Base-by-base conservation (phyloP, 2,797 vertebrate species). In the Mycteria americana region DNA sequence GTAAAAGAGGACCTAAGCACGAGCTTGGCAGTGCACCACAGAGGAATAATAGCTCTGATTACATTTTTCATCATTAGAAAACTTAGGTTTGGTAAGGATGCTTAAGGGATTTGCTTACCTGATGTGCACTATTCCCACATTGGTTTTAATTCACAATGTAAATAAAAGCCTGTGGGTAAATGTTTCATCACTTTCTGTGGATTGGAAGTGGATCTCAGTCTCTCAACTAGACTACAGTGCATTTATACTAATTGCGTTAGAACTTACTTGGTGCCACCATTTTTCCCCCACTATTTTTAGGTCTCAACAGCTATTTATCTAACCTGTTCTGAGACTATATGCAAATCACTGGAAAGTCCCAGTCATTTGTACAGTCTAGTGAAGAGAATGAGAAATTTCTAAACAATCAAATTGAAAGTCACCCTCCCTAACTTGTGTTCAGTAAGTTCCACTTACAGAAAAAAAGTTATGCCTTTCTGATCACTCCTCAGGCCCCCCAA, bases 311-410 rank as follows among this genome's bases (percentile, higher is more conserved):
- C 91, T 97, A 96, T 95, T 96, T 97, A 88, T 79, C 85, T 97
- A 97, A 96, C 92, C 91, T 88, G 85, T 93, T 97, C 94, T 97
- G 97, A 97, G 95, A 88, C 67, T 95, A 6, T 56, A 98, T 97
- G 98, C 98, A 98, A 98, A 98, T 97, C 72, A 65, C 87, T 98
- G 98, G 98, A 98, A 98, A 98, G 97, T 96, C 98, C 98, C 98
- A 86, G 64, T 77, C 79, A 48, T 88, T 95, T 97, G 96, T 90
- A 97, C 92, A 96, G 95, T 96, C 86, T 95, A 81, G 81, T 82
- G 76, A 91, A 93, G 70, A 89, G 93, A 91, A 93, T 96, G 82
- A 97, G 79, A 95, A 89, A 88, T 83, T 90, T 39, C 77, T 94
- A 84, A 97, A 90, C 85, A 96, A 96, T 81, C 93, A 93, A 77